Evolutionary conservation across 1,140 invertebrate genomes (phyloP).

Genomic region (Drosophila auraria): DNA sequence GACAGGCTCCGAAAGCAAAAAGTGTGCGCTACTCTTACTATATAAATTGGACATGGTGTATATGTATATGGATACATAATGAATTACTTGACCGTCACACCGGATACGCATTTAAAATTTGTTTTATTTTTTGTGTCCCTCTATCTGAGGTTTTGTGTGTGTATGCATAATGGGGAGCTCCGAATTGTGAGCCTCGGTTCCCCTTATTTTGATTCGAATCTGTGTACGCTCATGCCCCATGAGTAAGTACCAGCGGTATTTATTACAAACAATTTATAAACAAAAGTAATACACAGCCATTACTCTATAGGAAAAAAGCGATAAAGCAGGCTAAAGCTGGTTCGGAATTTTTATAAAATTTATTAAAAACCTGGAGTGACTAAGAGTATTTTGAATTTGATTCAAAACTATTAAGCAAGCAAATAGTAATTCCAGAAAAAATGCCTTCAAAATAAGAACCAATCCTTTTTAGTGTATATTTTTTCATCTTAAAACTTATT

Average conservation of each 20-base stretch:
- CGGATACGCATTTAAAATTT: constrained; percentile 60
- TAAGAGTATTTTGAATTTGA: not conserved
- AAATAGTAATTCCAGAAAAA: not conserved
- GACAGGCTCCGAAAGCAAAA: constrained; percentile 29
- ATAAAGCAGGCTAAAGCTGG: not conserved
- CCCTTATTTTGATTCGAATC: constrained; percentile 6
- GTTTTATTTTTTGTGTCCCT: constrained; percentile 31
- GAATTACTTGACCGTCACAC: constrained; percentile 55
- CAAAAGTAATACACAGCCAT: not conserved
- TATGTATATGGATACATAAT: constrained; percentile 34
- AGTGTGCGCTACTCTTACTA: constrained; percentile 31
- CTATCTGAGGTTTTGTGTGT: constrained; percentile 18
- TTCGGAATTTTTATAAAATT: not conserved
- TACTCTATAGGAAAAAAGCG: not conserved
- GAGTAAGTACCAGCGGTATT: constrained; percentile 15
- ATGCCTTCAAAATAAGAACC: no score
- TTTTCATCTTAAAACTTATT: not conserved
- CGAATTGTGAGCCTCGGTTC: constrained; percentile 1
- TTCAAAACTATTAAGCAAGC: not conserved
- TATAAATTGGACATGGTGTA: constrained; percentile 41
- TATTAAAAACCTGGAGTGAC: not conserved
- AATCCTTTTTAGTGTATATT: no score
- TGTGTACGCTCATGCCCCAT: constrained; percentile 29
- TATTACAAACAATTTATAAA: constrained; percentile 9
- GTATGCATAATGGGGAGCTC: constrained; percentile 37